These are phyloP conservation scores for Emys orbicularis DNA, from an alignment of 2,797 vertebrate genomes.

Conservation along the genomic window DNA sequence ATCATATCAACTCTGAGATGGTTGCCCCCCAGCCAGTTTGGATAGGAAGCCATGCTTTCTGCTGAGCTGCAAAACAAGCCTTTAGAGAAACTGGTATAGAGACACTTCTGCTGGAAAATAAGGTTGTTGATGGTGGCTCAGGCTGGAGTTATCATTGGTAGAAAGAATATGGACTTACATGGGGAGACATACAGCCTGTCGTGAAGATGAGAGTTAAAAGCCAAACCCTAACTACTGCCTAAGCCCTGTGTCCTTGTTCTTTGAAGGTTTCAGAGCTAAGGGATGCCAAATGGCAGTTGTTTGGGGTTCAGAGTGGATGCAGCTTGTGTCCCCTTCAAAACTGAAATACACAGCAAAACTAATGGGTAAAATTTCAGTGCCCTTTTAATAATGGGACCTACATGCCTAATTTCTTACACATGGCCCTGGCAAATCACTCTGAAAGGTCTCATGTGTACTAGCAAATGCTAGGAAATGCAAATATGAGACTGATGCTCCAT, in stretches of 20 bases:
- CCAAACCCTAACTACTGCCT: neutral
- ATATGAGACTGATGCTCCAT: neutral
- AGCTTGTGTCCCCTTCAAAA: neutral
- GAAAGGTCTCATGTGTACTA: neutral
- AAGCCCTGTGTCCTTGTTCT: neutral
- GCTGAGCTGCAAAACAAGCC: neutral
- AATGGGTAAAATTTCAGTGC: neutral
- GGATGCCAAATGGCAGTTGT: neutral
- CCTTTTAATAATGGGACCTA: neutral
- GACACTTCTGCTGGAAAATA: neutral
- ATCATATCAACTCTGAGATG: neutral
- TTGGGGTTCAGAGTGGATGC: conserved; percentile 25
- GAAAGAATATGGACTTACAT: neutral
- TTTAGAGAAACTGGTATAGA: neutral
- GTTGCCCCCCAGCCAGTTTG: neutral
- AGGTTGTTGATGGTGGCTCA: neutral
- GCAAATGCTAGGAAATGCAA: neutral
- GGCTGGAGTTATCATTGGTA: neutral
- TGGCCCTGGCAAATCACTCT: conserved; percentile 42
- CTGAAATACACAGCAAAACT: neutral
- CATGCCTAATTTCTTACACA: neutral
- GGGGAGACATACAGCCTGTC: neutral
- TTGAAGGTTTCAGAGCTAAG: neutral
- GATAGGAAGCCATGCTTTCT: neutral
- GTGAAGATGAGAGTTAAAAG: neutral